These are phyloP conservation scores for Bufotes viridis DNA, from an alignment of 2,797 vertebrate genomes.

Conservation along the genomic window DNA sequence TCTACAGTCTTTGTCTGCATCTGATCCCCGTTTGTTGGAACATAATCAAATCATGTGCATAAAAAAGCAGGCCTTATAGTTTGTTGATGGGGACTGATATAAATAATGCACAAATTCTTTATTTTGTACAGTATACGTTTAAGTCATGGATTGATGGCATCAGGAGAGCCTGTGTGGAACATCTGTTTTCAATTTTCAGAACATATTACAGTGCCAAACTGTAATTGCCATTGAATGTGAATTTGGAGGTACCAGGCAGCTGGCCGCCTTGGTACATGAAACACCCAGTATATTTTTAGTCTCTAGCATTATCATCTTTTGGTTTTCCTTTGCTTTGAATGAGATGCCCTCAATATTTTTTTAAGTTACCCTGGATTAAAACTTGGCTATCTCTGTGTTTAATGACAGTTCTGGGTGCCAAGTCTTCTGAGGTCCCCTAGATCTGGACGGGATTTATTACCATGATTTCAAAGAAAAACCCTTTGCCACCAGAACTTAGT, in stretches of 20 bases:
- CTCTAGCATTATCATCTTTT: constrained; percentile 26
- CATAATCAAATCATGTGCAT: neutral
- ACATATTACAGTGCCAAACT: constrained; percentile 29
- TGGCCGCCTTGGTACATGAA: constrained; percentile 32
- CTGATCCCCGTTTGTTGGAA: too few relatives aligned
- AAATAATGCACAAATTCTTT: neutral
- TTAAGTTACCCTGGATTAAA: neutral
- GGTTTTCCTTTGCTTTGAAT: constrained; percentile 36
- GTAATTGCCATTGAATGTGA: constrained; percentile 46
- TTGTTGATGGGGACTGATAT: neutral
- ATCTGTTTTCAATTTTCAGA: constrained; percentile 44
- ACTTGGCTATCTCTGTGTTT: constrained; percentile 13
- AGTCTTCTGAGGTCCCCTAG: neutral
- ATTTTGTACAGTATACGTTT: neutral
- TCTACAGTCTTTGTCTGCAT: too few relatives aligned
- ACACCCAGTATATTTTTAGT: constrained; percentile 44
- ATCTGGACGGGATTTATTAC: neutral
- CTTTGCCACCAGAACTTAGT: neutral
- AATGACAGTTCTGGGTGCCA: constrained; percentile 28
- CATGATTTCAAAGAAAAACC: neutral
- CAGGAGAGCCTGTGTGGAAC: neutral
- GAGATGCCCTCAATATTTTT: constrained; percentile 33
- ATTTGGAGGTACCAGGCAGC: constrained; percentile 38
- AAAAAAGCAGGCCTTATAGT: neutral
- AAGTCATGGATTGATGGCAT: constrained; percentile 16